Conservation (phyloP, 2,888 invertebrate genomes). For the Luperina testacea region DNA sequence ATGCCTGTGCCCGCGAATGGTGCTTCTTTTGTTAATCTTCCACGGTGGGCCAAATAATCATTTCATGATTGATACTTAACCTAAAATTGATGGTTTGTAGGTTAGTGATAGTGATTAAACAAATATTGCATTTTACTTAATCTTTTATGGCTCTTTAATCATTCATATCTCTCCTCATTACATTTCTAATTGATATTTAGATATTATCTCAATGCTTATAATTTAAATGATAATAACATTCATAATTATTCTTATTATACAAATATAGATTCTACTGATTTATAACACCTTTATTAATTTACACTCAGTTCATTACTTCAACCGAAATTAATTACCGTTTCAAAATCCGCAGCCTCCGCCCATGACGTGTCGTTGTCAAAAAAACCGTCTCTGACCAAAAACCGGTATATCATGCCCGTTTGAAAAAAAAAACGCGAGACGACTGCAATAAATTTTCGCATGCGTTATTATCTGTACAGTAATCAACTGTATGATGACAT, state of each 20-base stretch:
- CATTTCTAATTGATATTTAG: neutral
- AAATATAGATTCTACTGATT: neutral
- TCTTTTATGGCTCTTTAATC: neutral
- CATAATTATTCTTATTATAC: neutral
- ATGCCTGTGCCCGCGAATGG: conserved; percentile 77
- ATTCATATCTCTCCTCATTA: neutral
- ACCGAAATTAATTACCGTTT: conserved; percentile 55
- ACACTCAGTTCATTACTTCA: conserved; percentile 4
- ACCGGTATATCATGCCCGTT: conserved; percentile 52
- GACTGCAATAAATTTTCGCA: conserved; percentile 55
- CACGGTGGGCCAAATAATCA: conserved; percentile 74
- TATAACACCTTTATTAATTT: conserved; percentile 2
- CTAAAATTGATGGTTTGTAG: conserved; percentile 45
- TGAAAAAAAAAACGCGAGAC: conserved; percentile 50
- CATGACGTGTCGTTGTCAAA: conserved; percentile 50
- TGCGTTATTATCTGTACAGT: conserved; percentile 56
- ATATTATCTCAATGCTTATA: too few species aligned
- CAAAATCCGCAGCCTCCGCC: conserved; percentile 37
- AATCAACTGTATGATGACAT: conserved; percentile 64
- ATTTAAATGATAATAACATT: neutral
- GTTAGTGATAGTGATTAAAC: conserved; percentile 27
- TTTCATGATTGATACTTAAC: conserved; percentile 42
- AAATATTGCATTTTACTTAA: neutral
- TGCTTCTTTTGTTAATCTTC: conserved; percentile 69
- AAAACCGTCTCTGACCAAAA: conserved; percentile 42